These are phyloP conservation scores for Hydrotaea diabolus DNA, from an alignment of 2,888 invertebrate genomes.

Conservation along the genomic window DNA sequence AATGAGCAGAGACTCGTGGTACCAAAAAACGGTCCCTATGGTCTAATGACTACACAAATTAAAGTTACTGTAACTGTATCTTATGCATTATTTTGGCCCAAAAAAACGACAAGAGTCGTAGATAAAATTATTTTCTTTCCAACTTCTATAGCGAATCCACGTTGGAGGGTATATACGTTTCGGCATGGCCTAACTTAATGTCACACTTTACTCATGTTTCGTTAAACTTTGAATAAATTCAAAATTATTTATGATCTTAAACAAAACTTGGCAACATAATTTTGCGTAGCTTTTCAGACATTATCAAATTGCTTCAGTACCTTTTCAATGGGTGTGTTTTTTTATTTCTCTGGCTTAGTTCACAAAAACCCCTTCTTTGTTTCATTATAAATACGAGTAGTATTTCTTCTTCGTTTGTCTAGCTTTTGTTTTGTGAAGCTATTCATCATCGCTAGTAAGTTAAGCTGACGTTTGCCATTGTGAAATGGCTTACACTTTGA, in stretches of 20 bases:
- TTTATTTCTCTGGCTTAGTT: background rate
- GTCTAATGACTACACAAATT: no score
- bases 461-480: background rate
- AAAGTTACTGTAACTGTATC: no score
- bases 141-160: no score
- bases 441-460: background rate
- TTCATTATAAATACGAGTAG: no score
- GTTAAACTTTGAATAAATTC: background rate
- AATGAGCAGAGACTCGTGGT: no score
- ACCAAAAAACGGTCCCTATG: no score
- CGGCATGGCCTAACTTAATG: no score
- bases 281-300: background rate
- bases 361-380: background rate
- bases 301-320: background rate
- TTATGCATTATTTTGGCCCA: no score
- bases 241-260: background rate
- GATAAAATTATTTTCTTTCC: no score
- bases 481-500: background rate
- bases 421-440: background rate
- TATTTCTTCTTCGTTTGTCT: background rate
- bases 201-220: no score
- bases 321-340: background rate
- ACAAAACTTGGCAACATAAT: background rate
- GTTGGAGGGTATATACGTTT: no score
- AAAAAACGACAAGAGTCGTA: no score